These are phyloP conservation scores for Leucozona laternaria DNA, from an alignment of 2,888 invertebrate genomes.

Conservation along the genomic window DNA sequence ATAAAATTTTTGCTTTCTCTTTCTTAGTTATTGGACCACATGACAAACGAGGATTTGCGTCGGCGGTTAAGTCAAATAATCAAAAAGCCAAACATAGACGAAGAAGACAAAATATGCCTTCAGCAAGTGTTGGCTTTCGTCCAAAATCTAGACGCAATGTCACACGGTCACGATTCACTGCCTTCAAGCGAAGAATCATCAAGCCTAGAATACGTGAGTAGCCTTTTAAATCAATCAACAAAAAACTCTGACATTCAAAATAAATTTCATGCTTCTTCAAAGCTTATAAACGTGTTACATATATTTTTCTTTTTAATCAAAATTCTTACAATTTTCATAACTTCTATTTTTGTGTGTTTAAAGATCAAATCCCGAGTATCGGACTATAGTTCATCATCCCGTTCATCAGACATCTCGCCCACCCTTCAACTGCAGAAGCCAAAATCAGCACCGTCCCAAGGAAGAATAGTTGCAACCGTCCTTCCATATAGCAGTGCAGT, in stretches of 20 bases:
- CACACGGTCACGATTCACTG: conserved; percentile 80
- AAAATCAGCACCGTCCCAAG: conserved; percentile 69
- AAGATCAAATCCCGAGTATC: conserved; percentile 80
- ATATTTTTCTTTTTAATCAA: conserved; percentile 48
- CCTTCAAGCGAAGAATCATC: conserved; percentile 85
- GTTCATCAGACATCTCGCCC: conserved; percentile 77
- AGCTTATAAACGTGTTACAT: conserved; percentile 30
- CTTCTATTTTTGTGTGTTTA: conserved; percentile 36
- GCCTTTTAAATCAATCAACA: background rate
- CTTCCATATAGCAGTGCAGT: conserved; percentile 85
- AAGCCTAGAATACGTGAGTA: conserved; percentile 84
- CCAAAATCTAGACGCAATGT: conserved; percentile 86
- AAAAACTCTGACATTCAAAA: background rate
- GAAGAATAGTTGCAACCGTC: conserved; percentile 86
- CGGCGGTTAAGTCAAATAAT: conserved; percentile 79
- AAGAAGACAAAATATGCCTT: conserved; percentile 86
- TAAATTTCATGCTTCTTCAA: conserved; percentile 20
- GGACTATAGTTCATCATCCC: conserved; percentile 79
- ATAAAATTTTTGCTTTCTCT: background rate
- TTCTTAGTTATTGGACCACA: conserved; percentile 76
- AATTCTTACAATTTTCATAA: conserved; percentile 65
- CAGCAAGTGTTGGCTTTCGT: conserved; percentile 87
- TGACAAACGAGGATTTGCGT: conserved; percentile 80
- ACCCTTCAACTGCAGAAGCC: conserved; percentile 64
- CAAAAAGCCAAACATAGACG: conserved; percentile 80